Base-by-base conservation (phyloP, 2,797 vertebrate species). In the Mus spretus region DNA sequence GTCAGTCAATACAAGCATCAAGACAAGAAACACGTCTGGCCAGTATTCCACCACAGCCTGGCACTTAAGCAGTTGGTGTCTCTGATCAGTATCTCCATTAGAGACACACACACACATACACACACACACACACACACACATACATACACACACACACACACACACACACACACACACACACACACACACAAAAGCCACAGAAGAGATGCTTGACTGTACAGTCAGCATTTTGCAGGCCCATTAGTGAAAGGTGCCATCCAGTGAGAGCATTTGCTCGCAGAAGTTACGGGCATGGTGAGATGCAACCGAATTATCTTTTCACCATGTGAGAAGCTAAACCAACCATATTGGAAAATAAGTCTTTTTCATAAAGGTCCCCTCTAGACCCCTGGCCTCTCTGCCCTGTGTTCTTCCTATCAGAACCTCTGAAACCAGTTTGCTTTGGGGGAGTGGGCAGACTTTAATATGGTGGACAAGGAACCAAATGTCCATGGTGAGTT, bases 401-500 rank as follows among this genome's bases (percentile, higher is more conserved):
- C 57, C 94, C 90, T 93, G 91, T 97, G 96, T 44, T 91, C 77
- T 94, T 86, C 95, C 97, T 90, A 81, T 84, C 34, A 78, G 95
- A 96, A 89, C 0, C 82, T 95, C 98, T 97, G 97, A 98, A 98
- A 97, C 98, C 97, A 90, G 97, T 98, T 98, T 96, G 96, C 98
- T 95, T n/a, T 96, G 92, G 93, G 88, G 88, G 92, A 97, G 97
- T 98, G 97, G 98, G 80, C 14, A 3, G 97, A 96, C 98, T 97
- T 96, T 97, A 98, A 97, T 10, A 72, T 28, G 91, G 96, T 95
- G 96, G 98, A 98, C 97, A 97, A 90, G 50, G 55, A 81, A 98
- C 98, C 98, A 98, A 97, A 92, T 22, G 95, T 94, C 97, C 98
- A 95, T 79, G 96, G 98, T 61, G 98, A 98, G 96, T 96, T 95